Base-by-base conservation (phyloP, 2,113 vertebrate genomes). In the Microcebus griseorufus region DNA sequence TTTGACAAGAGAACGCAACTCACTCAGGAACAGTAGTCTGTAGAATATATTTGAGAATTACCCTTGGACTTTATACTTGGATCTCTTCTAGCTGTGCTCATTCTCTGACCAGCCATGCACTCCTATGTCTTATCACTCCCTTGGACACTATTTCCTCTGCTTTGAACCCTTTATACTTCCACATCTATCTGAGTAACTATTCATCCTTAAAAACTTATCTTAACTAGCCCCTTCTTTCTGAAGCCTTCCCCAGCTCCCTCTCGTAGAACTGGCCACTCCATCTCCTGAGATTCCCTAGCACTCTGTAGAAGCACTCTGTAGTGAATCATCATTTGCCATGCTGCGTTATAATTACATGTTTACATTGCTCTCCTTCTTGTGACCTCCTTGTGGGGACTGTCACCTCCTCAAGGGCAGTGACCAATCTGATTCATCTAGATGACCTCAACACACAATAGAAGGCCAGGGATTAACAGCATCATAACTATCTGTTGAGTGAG, bases 401-500 rank as follows among this genome's bases (percentile, higher is more conserved):
- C 83, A 83, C 34, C 73, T 75, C 69, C 75, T 90, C 17, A 20
- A 90, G 16, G 60, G 70, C 65, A 90, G 32, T 22, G n/a, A 55
- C 82, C 48, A 65, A 48, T 51, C 20, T 97, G 84, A 97, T 34
- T 97, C 94, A 96, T 80, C 88, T 62, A 64, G 27, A 37, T 48
- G 39, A 81, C 53, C 76, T 95, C 84, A 83, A 53, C 32, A 11
- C 18, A 72, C 34, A 76, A 27, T 25, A 39, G 17, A 9, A 96
- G 39, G 51, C 81, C 75, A 88, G 65, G 80, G 51, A 60, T 42
- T 70, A 69, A 70, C 53, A 75, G 42, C 48, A 42, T 88, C 51
- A 0, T 37, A 93, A 84, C 81, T 60, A 83, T 81, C 23, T 62
- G 70, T 37, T 73, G 81, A 42, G 53, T 81, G n/a, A 97, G 37